These are phyloP conservation scores for Chloropsis cyanopogon DNA, from an alignment of 2,113 vertebrate species.

Conservation along the genomic window DNA sequence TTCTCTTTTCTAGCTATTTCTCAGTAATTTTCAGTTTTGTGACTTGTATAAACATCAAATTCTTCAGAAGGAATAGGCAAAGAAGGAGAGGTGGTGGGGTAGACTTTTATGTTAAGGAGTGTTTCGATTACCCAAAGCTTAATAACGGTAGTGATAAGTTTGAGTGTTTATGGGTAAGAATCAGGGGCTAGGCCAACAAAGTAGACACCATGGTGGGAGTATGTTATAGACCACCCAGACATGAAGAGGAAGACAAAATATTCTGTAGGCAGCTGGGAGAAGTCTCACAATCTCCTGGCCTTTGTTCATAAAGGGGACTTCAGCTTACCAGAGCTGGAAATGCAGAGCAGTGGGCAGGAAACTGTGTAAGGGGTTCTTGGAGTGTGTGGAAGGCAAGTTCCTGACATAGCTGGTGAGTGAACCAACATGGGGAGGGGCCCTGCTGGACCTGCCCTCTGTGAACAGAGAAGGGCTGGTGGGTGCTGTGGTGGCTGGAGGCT, in stretches of 20 bases:
- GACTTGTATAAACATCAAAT: not conserved
- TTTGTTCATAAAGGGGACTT: not conserved
- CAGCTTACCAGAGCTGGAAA: not conserved
- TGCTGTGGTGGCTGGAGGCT: not conserved
- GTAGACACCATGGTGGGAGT: too few species aligned
- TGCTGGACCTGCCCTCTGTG: not conserved
- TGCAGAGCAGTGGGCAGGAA: not conserved
- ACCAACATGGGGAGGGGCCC: too few species aligned
- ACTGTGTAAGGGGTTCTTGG: not conserved
- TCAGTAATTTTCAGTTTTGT: not conserved
- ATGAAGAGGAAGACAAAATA: not conserved
- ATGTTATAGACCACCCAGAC: not conserved
- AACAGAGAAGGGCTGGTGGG: not conserved
- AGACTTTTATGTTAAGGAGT: not conserved
- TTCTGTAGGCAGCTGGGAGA: not conserved
- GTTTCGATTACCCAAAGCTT: not conserved
- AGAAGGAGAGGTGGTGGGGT: fast-evolving
- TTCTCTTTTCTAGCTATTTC: not conserved
- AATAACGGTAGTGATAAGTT: not conserved
- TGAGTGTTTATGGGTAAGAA: not conserved
- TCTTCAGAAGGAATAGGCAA: not conserved
- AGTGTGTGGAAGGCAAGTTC: not conserved
- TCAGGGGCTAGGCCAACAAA: not conserved
- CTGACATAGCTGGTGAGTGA: not conserved
- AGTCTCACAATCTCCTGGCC: not conserved